Conservation (phyloP, 2,113 vertebrate species). For the Anolis carolinensis region DNA sequence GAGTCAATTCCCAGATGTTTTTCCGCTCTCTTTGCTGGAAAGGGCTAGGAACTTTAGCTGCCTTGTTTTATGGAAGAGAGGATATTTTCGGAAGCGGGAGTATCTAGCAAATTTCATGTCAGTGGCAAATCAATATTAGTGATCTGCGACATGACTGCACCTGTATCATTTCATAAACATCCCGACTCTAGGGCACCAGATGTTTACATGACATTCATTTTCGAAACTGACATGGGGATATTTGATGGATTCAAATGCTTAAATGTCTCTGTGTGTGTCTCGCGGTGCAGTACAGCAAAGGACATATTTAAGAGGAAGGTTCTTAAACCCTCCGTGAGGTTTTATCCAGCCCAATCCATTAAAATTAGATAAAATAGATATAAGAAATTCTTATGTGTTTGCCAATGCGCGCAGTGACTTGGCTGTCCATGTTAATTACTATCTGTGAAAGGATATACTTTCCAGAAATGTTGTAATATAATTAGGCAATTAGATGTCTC, state of each 20-base stretch:
- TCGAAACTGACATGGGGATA: slow-evolving; percentile 4
- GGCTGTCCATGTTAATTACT: slow-evolving; percentile 42
- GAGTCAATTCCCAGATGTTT: background rate
- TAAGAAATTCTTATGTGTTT: slow-evolving; percentile 2
- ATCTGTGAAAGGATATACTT: slow-evolving; percentile 48
- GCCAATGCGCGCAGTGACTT: background rate
- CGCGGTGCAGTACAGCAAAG: background rate
- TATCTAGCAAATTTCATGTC: background rate
- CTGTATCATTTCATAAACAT: slow-evolving; percentile 3
- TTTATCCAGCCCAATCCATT: slow-evolving; percentile 31
- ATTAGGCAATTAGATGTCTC: slow-evolving; percentile 28
- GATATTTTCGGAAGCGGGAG: background rate
- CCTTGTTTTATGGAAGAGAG: no score
- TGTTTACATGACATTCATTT: slow-evolving; percentile 8
- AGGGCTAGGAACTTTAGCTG: background rate
- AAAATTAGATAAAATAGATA: slow-evolving; percentile 26
- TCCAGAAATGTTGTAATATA: slow-evolving; percentile 51
- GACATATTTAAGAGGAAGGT: slow-evolving; percentile 21
- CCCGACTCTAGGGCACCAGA: background rate
- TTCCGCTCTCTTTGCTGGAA: background rate
- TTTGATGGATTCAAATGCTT: slow-evolving; percentile 14
- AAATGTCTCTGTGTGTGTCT: background rate
- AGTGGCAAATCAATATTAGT: background rate
- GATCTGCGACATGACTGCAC: background rate
- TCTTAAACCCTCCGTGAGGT: background rate